Percentiles rank a stretch among this genome's conserved stretches.
Evolutionary conservation across 2,113 vertebrate genomes (phyloP).

Genomic region (Clarias macrocephalus): DNA sequence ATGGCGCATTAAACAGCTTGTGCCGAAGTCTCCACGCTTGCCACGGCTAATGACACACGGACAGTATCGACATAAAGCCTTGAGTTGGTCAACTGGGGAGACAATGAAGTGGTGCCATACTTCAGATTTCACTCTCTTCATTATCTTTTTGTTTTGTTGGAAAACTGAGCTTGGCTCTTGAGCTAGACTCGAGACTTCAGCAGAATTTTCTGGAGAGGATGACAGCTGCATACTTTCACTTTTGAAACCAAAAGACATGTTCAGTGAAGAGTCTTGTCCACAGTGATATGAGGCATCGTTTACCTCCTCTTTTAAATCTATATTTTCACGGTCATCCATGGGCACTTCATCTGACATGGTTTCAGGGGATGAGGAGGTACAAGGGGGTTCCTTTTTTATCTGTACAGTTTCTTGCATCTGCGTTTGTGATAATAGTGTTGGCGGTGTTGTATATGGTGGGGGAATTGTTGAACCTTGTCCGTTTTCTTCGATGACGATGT

Average conservation of each 20-base stretch:
- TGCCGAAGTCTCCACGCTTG: slow-evolving; percentile 90
- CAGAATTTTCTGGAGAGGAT: slow-evolving; percentile 77
- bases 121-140: slow-evolving; percentile 92
- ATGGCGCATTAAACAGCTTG: slow-evolving; percentile 93
- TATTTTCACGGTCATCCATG: slow-evolving; percentile 62
- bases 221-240: slow-evolving; percentile 69
- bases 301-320: slow-evolving; percentile 72
- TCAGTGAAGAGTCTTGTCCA: slow-evolving; percentile 70
- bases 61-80: slow-evolving; percentile 92
- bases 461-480: slow-evolving; percentile 85
- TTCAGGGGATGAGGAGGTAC: slow-evolving; percentile 80
- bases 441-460: slow-evolving; percentile 81
- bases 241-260: slow-evolving; percentile 75
- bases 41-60: slow-evolving; percentile 89
- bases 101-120: slow-evolving; percentile 95
- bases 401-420: slow-evolving; percentile 75
- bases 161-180: slow-evolving; percentile 77
- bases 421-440: slow-evolving; percentile 81
- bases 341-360: slow-evolving; percentile 72
- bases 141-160: slow-evolving; percentile 91
- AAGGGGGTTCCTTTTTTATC: slow-evolving; percentile 70
- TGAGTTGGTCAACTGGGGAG: slow-evolving; percentile 85
- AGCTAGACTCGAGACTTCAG: slow-evolving; percentile 66
- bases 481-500: slow-evolving; percentile 94
- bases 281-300: slow-evolving; percentile 75